These are phyloP conservation scores for Apamea epomidion DNA, from an alignment of 2,888 invertebrate species.

Conservation along the genomic window DNA sequence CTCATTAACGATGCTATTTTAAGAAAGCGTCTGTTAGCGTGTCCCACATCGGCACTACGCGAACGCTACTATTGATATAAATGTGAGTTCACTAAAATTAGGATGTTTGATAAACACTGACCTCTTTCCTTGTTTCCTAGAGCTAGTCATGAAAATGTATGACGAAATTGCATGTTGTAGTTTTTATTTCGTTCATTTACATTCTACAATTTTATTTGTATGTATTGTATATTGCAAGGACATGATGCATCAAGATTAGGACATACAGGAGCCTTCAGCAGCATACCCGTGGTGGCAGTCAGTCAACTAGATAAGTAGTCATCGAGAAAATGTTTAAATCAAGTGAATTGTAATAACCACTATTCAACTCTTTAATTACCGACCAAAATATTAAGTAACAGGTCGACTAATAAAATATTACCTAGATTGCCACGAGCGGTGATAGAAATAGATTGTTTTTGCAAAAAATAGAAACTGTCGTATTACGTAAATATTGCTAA, in stretches of 20 bases:
- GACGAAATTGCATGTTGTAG: background rate
- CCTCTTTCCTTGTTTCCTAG: conserved; percentile 43
- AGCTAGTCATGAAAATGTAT: conserved; percentile 1
- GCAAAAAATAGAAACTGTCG: conserved; percentile 58
- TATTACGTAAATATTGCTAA: conserved; percentile 67
- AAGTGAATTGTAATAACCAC: background rate
- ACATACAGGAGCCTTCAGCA: no score
- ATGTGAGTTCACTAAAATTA: conserved; percentile 57
- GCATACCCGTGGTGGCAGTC: background rate
- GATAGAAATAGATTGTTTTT: conserved; percentile 54
- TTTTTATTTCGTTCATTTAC: conserved; percentile 4
- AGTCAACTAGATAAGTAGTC: background rate
- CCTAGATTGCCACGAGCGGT: conserved; percentile 3
- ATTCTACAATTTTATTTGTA: background rate
- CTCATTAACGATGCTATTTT: conserved; percentile 82
- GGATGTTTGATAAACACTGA: conserved; percentile 53
- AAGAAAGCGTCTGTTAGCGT: conserved; percentile 76
- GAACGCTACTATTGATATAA: conserved; percentile 57
- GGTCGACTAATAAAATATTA: conserved; percentile 38
- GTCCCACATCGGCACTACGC: conserved; percentile 76
- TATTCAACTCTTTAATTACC: conserved; percentile 11
- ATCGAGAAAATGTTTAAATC: conserved; percentile 12
- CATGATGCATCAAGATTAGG: background rate
- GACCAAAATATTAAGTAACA: conserved; percentile 32
- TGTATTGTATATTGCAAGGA: background rate